Evolutionary conservation across 2,888 invertebrate species (phyloP).

Genomic region (Drosophila nr. perissopoda): DNA sequence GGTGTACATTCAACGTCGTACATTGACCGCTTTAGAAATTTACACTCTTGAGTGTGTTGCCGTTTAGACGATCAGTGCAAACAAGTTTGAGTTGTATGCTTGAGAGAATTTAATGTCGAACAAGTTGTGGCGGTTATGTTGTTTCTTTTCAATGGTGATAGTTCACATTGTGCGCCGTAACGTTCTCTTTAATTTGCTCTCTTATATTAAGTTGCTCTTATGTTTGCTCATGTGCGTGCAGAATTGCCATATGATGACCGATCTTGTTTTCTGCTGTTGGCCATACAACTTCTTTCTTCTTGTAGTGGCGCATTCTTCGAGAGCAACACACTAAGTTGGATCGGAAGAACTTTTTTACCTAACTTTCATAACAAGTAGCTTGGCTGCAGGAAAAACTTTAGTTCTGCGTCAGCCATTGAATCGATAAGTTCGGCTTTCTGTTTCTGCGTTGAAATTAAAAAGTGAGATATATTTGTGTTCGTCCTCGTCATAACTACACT

Average conservation of each 20-base stretch:
- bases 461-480: conserved; percentile 46
- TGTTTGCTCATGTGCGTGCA: conserved; percentile 8
- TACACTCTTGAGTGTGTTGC: conserved; percentile 30
- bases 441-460: conserved; percentile 18
- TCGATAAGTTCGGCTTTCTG: conserved; percentile 65
- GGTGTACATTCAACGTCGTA: conserved; percentile 65
- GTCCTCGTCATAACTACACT: conserved; percentile 2
- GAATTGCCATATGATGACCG: conserved; percentile 38
- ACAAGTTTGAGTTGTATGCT: conserved; percentile 64
- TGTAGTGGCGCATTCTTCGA: conserved; percentile 11
- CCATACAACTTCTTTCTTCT: conserved; percentile 42
- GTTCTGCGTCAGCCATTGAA: conserved; percentile 72
- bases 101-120: conserved; percentile 49
- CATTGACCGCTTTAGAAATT: conserved; percentile 66
- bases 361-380: conserved; percentile 76
- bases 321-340: conserved; percentile 37
- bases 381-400: conserved; percentile 62
- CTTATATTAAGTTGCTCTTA: conserved; percentile 23
- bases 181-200: conserved; percentile 33
- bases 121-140: conserved; percentile 14
- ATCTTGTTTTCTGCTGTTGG: conserved; percentile 24
- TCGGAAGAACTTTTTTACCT: conserved; percentile 73
- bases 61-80: conserved; percentile 36
- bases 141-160: conserved; percentile 58
- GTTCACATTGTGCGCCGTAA: conserved; percentile 23